These are phyloP conservation scores for Gortyna flavago DNA, from an alignment of 2,888 invertebrate genomes.

Conservation along the genomic window DNA sequence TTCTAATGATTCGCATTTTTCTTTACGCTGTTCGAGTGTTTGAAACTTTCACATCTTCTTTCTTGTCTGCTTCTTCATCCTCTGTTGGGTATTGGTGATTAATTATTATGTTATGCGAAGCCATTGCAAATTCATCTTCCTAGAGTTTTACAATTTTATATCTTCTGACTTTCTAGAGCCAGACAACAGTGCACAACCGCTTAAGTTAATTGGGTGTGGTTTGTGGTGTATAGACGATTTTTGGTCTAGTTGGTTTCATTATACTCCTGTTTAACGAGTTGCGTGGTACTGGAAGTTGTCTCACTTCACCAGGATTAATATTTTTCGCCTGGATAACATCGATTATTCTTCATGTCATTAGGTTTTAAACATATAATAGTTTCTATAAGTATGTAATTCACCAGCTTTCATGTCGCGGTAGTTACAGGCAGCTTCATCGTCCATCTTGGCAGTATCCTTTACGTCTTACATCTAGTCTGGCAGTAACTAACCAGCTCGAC, in stretches of 20 bases:
- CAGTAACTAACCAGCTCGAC: constrained; percentile 90
- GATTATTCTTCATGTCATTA: background rate
- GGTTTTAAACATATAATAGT: background rate
- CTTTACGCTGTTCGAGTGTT: constrained; percentile 12
- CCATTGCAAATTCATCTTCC: background rate
- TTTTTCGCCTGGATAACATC: background rate
- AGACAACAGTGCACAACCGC: background rate
- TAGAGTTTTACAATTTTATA: background rate
- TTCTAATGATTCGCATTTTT: constrained; percentile 41
- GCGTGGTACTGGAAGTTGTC: background rate
- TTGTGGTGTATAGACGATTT: constrained; percentile 7
- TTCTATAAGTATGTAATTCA: background rate
- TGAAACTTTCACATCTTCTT: constrained; percentile 46
- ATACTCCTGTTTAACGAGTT: background rate
- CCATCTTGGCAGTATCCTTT: background rate
- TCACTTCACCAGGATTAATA: background rate
- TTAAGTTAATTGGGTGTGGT: background rate
- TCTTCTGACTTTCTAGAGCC: background rate
- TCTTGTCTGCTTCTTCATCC: constrained; percentile 30
- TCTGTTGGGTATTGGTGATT: constrained; percentile 36
- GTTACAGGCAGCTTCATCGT: background rate
- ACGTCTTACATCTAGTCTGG: background rate
- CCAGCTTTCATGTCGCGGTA: too few species aligned
- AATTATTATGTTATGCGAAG: constrained; percentile 14
- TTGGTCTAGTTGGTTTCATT: background rate